These are phyloP conservation scores for Biston betularia DNA, from an alignment of 2,888 invertebrate species.

Conservation along the genomic window DNA sequence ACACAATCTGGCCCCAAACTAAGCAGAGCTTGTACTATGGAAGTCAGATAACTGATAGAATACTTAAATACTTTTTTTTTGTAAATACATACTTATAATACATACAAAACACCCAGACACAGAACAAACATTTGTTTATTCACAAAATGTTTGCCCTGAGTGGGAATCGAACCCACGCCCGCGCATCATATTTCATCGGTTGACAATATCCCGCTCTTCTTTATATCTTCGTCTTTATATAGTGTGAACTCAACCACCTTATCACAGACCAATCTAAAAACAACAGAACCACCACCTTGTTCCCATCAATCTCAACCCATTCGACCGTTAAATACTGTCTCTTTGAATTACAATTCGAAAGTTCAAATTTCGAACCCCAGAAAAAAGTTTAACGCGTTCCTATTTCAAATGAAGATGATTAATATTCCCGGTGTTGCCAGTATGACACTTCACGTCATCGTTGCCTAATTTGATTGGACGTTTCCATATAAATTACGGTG, in stretches of 20 bases:
- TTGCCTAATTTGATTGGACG: slow-evolving; percentile 81
- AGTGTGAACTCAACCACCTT: slow-evolving; percentile 36
- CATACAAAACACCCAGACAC: too few species aligned
- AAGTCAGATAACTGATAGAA: too few species aligned
- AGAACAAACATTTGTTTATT: too few species aligned
- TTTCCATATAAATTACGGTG: slow-evolving; percentile 72
- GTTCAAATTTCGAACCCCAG: slow-evolving; percentile 28
- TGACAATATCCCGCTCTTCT: too few species aligned
- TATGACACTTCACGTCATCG: slow-evolving; percentile 71
- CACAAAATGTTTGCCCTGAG: too few species aligned
- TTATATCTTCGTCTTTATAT: slow-evolving; percentile 22
- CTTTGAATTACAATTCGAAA: slow-evolving; percentile 38
- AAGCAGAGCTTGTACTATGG: too few species aligned
- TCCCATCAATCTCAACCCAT: slow-evolving; percentile 44
- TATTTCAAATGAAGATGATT: slow-evolving; percentile 67
- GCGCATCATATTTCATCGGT: too few species aligned
- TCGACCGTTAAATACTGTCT: slow-evolving; percentile 45
- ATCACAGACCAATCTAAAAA: slow-evolving; percentile 44
- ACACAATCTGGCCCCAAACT: too few species aligned
- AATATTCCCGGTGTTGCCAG: slow-evolving; percentile 60
- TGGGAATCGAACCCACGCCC: too few species aligned
- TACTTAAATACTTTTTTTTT: too few species aligned
- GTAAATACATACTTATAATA: too few species aligned
- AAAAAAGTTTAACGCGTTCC: slow-evolving; percentile 47
- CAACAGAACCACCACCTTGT: slow-evolving; percentile 40